A percentile compares a stretch with the other conserved stretches of the same genome.
Conservation (phyloP, 2,113 vertebrate genomes). For the Ictalurus furcatus region DNA sequence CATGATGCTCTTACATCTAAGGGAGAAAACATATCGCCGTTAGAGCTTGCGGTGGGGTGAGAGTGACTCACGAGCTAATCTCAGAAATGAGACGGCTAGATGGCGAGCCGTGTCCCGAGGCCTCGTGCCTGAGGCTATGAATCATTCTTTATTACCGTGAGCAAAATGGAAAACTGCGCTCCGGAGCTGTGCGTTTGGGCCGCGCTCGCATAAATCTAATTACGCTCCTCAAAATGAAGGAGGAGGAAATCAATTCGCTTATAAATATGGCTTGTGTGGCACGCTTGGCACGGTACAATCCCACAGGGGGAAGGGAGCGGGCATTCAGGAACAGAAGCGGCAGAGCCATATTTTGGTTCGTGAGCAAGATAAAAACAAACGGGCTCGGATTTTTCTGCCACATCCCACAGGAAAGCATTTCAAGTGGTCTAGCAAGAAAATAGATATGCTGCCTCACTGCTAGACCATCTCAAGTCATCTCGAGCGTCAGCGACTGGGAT, state of each 20-base stretch:
- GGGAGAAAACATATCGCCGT: slow-evolving; percentile 40
- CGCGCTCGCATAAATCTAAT: slow-evolving; percentile 70
- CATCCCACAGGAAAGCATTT: not conserved
- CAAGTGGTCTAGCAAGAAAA: not conserved
- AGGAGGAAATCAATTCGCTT: slow-evolving; percentile 71
- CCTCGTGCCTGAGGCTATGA: slow-evolving; percentile 65
- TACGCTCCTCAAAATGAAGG: slow-evolving; percentile 72
- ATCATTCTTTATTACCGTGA: slow-evolving; percentile 71
- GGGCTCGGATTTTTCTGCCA: not conserved
- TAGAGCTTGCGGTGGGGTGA: not conserved
- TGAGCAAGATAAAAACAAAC: slow-evolving; percentile 2
- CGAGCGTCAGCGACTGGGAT: not conserved
- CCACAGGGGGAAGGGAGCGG: slow-evolving; percentile 2
- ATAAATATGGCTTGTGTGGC: slow-evolving; percentile 68
- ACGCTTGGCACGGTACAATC: slow-evolving; percentile 32
- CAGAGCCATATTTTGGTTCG: not conserved
- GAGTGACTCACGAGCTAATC: slow-evolving; percentile 53
- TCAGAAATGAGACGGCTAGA: slow-evolving; percentile 49
- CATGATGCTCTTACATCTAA: slow-evolving; percentile 95
- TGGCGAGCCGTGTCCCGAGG: slow-evolving; percentile 55
- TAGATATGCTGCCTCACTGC: not conserved
- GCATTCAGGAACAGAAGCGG: not conserved
- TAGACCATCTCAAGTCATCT: not conserved
- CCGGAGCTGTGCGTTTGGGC: slow-evolving; percentile 68
- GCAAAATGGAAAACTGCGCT: slow-evolving; percentile 71